A percentile compares a stretch with the other conserved stretches of the same genome.
Evolutionary conservation across 2,113 vertebrate species (phyloP).

Genomic region (Syngnathus scovelli): DNA sequence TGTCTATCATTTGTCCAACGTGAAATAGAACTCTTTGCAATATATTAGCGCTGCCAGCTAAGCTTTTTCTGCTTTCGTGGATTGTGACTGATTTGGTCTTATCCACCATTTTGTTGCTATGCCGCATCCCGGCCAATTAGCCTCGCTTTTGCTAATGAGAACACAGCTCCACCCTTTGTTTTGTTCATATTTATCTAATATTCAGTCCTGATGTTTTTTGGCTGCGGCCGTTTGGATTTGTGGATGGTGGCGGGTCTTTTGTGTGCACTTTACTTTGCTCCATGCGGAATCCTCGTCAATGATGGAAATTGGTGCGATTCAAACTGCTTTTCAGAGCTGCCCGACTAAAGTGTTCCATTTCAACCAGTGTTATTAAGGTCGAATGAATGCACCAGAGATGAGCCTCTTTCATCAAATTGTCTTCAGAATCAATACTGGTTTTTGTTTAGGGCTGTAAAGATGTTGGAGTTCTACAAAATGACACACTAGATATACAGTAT

Average conservation of each 20-base stretch:
- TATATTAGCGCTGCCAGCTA: neutral
- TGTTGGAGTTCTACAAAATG: neutral
- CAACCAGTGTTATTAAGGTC: neutral
- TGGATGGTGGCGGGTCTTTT: neutral
- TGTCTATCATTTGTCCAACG: neutral
- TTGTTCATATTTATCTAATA: too few relatives aligned
- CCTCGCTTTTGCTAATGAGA: neutral
- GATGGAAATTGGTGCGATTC: neutral
- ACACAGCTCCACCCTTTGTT: too few relatives aligned
- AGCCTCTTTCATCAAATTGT: neutral
- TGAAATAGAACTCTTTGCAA: neutral
- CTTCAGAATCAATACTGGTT: neutral
- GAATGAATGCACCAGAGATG: neutral
- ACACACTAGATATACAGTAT: neutral
- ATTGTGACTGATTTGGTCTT: neutral
- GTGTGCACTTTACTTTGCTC: neutral
- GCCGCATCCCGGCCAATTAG: neutral
- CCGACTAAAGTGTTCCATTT: neutral
- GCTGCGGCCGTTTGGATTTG: neutral
- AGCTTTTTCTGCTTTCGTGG: too few relatives aligned
- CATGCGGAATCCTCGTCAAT: neutral
- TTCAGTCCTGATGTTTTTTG: neutral
- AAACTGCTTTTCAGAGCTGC: neutral
- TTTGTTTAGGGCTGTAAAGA: neutral
- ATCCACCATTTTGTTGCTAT: neutral